Base-by-base conservation (phyloP, 2,888 invertebrate genomes). In the Cylloceria caligata region DNA sequence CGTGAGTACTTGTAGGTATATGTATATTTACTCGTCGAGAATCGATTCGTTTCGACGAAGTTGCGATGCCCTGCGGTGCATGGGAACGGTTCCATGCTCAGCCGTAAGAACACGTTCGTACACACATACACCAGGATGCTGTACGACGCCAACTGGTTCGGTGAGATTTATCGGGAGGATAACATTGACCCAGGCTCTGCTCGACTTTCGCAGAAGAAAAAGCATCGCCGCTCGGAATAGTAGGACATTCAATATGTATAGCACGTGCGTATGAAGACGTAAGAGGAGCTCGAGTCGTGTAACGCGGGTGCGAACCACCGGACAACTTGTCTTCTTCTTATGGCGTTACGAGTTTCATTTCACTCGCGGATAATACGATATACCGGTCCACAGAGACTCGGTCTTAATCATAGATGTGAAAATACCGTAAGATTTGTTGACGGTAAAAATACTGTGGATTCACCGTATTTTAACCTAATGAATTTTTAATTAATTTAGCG, bases 171-270 rank as follows among this genome's bases (percentile, higher is more conserved):
- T 71, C 79, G 9, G 24, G 9, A 55, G 69, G 69, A 72, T 75
- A 77, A 76, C 86, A 86, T 88, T 89, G 87, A 89, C 86, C 87
- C 81, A 86, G 87, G 85, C 84, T 85, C 84, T 83, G 84, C 39
- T 57, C 30, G 52, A 84, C 82, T 75, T 74, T 80, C 60, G 69
- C 45, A 60, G 34, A 9, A 24, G 64, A 62, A 73, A 67, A 52
- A 49, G 34, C 36, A 64, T 39, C 67, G 67, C 79, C 62, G 80
- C 71, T 36, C 34, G 49, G 19, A 36, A 34, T 36, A 52, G 55
- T 16, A 24, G 39, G 39, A 27, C 69, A 69, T 42, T 60, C 34
- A 55, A 16, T 42, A 55, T 69, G 55, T 21, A 52, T 55, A 39
- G 52, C 68, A 55, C 68, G 68, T 52, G 52, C 68, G 68, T 36